A percentile compares a stretch with the other conserved stretches of the same genome.
phyloP scores from a whole-genome alignment of 1,140 invertebrate species.

The Mizuhopecten yessoensis region DNA sequence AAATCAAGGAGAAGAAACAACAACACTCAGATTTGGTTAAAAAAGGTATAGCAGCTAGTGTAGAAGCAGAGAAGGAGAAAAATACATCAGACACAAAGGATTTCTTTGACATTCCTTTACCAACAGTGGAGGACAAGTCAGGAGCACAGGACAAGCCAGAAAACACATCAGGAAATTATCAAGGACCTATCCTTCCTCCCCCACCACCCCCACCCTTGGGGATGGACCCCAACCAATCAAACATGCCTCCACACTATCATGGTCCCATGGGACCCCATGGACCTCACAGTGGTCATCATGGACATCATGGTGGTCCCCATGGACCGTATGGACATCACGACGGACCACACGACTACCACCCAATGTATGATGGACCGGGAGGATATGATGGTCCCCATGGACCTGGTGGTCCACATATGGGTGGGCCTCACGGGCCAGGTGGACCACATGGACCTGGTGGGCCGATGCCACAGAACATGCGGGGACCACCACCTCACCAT shows the following conservation, averaged over 20 bases:
- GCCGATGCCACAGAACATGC: slow-evolving; percentile 49
- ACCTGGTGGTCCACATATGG: background rate
- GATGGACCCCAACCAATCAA: background rate
- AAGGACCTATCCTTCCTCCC: slow-evolving; percentile 54
- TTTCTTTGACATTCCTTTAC: slow-evolving; percentile 57
- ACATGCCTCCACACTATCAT: background rate
- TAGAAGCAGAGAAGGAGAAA: slow-evolving; percentile 51
- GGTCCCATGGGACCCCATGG: slow-evolving; percentile 36
- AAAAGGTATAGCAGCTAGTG: slow-evolving; percentile 50
- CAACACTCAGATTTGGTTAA: slow-evolving; percentile 55
- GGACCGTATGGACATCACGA: background rate
- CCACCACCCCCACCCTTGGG: slow-evolving; percentile 58
- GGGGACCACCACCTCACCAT: slow-evolving; percentile 50
- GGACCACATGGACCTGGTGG: slow-evolving; percentile 49
- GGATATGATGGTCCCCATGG: slow-evolving; percentile 18
- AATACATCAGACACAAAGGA: slow-evolving; percentile 48
- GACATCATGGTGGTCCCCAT: slow-evolving; percentile 14
- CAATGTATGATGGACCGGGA: slow-evolving; percentile 12
- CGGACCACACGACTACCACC: background rate
- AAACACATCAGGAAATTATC: background rate
- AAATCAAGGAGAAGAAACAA: slow-evolving; percentile 65
- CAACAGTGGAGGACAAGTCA: slow-evolving; percentile 36
- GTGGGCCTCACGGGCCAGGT: slow-evolving; percentile 32
- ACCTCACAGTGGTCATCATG: slow-evolving; percentile 43
- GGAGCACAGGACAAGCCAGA: slow-evolving; percentile 5